phyloP scores from a whole-genome alignment of 2,888 invertebrate genomes.

The Shargacucullia verbasci region DNA sequence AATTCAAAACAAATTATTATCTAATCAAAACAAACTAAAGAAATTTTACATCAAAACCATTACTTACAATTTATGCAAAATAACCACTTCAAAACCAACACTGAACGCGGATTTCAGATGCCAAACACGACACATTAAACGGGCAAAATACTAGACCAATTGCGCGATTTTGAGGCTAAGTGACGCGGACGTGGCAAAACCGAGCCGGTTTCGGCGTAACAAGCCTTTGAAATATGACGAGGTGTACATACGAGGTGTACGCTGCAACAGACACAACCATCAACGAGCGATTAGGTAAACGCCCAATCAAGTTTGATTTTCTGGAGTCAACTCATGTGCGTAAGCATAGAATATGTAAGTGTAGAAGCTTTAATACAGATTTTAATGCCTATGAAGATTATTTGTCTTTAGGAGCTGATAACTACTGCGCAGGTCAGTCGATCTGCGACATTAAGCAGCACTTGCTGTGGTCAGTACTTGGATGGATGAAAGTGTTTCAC shows the following conservation, averaged over 20 bases:
- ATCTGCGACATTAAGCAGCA: too few relatives aligned
- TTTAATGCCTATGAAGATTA: too few relatives aligned
- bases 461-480: too few relatives aligned
- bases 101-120: background rate
- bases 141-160: constrained; percentile 10
- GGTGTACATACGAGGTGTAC: constrained; percentile 2
- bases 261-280: constrained; percentile 21
- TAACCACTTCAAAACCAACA: background rate
- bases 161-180: constrained; percentile 11
- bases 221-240: constrained; percentile 25
- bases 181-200: constrained; percentile 21
- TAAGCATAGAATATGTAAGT: too few relatives aligned
- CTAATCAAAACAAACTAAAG: too few relatives aligned
- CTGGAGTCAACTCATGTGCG: too few relatives aligned
- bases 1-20: too few relatives aligned
- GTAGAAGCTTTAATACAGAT: too few relatives aligned
- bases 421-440: too few relatives aligned
- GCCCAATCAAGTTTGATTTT: background rate
- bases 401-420: too few relatives aligned
- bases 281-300: constrained; percentile 2
- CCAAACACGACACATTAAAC: constrained; percentile 15
- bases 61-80: constrained; percentile 5
- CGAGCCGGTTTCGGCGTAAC: constrained; percentile 4
- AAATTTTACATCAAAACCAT: too few relatives aligned
- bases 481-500: too few relatives aligned